A percentile compares a stretch with the other conserved stretches of the same genome.
Conservation (phyloP, 2,888 invertebrate genomes). For the Ochlodes sylvanus region DNA sequence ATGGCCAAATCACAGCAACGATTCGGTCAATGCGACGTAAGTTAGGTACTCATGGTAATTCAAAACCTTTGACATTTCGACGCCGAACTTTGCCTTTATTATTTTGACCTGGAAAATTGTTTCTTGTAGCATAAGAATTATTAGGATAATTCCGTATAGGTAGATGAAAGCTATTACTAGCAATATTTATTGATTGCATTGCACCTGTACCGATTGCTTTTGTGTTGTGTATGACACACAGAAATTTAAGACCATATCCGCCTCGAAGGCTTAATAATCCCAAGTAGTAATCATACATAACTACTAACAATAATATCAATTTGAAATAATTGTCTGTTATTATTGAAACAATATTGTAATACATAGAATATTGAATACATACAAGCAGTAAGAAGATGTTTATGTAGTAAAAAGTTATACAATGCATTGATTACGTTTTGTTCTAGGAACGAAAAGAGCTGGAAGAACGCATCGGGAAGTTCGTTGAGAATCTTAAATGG, state of each 20-base stretch:
- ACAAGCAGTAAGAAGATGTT: not conserved
- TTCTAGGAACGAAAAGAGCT: conserved; percentile 63
- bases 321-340: not conserved
- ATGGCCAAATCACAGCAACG: no score
- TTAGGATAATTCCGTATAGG: no score
- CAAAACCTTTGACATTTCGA: no score
- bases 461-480: conserved; percentile 59
- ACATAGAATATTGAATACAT: not conserved
- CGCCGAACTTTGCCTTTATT: no score
- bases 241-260: not conserved
- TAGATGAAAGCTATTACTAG: not conserved
- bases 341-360: not conserved
- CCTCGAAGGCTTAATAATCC: not conserved
- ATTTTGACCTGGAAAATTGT: no score
- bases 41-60: no score
- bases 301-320: not conserved
- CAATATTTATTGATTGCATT: not conserved
- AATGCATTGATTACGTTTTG: conserved; percentile 13
- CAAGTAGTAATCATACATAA: not conserved
- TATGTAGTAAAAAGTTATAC: not conserved
- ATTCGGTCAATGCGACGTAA: no score
- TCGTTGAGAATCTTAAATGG: conserved; percentile 68
- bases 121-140: no score
- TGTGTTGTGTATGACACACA: not conserved
- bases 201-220: not conserved